A percentile compares a stretch with the other conserved stretches of the same genome.
These are phyloP conservation scores for Trachops cirrhosus DNA, from an alignment of 2,797 vertebrate species.

Conservation along the genomic window DNA sequence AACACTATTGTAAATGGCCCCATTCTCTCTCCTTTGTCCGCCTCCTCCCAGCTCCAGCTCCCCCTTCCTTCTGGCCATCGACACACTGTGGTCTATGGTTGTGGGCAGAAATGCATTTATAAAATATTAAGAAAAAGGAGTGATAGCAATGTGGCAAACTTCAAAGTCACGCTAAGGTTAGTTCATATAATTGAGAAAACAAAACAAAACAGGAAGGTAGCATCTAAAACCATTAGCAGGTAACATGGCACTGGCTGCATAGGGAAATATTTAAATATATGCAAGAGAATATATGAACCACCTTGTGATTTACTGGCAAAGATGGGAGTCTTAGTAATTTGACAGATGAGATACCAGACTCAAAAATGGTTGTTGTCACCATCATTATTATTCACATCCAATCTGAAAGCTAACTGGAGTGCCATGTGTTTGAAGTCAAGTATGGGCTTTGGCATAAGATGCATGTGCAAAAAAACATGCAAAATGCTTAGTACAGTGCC, in stretches of 20 bases:
- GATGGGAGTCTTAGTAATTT: background rate
- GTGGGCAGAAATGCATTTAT: background rate
- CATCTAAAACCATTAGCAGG: background rate
- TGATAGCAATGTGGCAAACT: background rate
- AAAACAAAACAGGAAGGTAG: background rate
- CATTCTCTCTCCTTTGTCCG: background rate
- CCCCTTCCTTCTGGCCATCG: too few species aligned
- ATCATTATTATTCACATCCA: background rate
- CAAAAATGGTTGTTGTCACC: background rate
- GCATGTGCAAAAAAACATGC: background rate
- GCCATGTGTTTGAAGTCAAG: background rate
- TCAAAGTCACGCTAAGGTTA: background rate
- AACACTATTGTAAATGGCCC: background rate
- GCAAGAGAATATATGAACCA: background rate
- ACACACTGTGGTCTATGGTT: background rate
- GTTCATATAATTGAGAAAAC: background rate
- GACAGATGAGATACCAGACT: background rate
- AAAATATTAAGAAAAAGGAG: constrained; percentile 11
- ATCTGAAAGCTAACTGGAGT: background rate
- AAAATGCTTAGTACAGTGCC: background rate
- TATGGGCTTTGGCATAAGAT: background rate
- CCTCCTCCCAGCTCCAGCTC: background rate
- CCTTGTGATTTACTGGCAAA: background rate
- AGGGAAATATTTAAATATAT: background rate
- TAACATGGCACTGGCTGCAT: too few species aligned